These are phyloP conservation scores for Anableps anableps DNA, from an alignment of 2,797 vertebrate genomes.

Conservation along the genomic window DNA sequence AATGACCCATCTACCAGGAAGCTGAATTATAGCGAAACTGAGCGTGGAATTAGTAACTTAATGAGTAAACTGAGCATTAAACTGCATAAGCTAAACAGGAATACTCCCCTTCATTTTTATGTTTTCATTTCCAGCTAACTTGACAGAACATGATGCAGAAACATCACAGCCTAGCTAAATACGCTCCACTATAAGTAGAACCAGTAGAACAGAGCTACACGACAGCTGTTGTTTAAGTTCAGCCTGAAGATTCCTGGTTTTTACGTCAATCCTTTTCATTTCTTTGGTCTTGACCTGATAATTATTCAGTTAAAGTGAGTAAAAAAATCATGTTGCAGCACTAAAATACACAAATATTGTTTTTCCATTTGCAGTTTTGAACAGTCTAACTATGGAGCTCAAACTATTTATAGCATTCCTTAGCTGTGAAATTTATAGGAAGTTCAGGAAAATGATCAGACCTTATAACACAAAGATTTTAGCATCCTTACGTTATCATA, in stretches of 20 bases:
- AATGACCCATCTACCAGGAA: no score
- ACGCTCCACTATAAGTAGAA: background rate
- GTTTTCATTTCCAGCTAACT: no score
- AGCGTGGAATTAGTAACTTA: no score
- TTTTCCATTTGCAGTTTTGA: background rate
- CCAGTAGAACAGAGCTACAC: background rate
- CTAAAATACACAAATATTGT: background rate
- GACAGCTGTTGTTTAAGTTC: background rate
- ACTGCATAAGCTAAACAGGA: no score
- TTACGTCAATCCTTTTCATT: background rate
- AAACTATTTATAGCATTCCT: background rate
- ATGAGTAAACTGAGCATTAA: no score
- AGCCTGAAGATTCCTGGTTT: background rate
- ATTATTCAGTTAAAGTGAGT: background rate
- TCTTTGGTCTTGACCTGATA: background rate
- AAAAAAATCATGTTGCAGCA: background rate
- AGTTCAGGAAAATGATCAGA: background rate
- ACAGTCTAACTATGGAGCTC: background rate
- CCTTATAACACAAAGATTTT: background rate
- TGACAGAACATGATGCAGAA: background rate
- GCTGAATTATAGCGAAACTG: no score
- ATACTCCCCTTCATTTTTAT: no score
- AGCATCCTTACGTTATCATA: background rate
- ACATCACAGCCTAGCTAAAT: background rate
- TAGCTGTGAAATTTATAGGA: background rate